A percentile compares a stretch with the other conserved stretches of the same genome.
Conservation (phyloP, 2,888 invertebrate species). For the Erynnis tages region DNA sequence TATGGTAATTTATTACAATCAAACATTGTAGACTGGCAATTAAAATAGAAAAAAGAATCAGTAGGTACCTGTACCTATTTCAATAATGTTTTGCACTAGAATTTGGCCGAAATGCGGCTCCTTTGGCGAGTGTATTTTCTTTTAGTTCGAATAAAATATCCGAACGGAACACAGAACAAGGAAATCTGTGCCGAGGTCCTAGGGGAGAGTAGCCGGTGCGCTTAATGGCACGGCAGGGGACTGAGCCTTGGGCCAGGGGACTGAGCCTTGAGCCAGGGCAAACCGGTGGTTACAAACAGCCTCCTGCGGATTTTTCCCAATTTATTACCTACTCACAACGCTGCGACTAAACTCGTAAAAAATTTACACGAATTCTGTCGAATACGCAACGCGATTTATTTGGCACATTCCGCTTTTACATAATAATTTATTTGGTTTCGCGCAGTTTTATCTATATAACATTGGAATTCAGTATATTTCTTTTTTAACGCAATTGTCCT, state of each 20-base stretch:
- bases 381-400: slow-evolving; percentile 19
- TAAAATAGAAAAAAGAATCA: background rate
- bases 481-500: no score
- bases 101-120: slow-evolving; percentile 7
- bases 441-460: no score
- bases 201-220: slow-evolving; percentile 44
- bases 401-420: slow-evolving; percentile 13
- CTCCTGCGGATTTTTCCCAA: slow-evolving; percentile 26
- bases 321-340: slow-evolving; percentile 35
- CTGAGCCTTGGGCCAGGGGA: slow-evolving; percentile 39
- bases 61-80: background rate
- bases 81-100: slow-evolving; percentile 3
- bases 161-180: slow-evolving; percentile 7
- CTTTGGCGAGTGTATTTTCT: slow-evolving; percentile 7
- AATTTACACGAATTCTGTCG: slow-evolving; percentile 18
- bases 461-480: no score
- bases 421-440: slow-evolving; percentile 9
- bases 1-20: no score
- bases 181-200: slow-evolving; percentile 8
- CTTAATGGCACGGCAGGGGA: slow-evolving; percentile 40
- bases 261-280: slow-evolving; percentile 15
- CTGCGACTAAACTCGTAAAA: slow-evolving; percentile 34
- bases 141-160: slow-evolving; percentile 12
- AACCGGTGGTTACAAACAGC: slow-evolving; percentile 39
- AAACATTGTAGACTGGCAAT: background rate